Evolutionary conservation across 1,140 invertebrate species (phyloP).

Genomic region (Ditylenchus dipsaci): DNA sequence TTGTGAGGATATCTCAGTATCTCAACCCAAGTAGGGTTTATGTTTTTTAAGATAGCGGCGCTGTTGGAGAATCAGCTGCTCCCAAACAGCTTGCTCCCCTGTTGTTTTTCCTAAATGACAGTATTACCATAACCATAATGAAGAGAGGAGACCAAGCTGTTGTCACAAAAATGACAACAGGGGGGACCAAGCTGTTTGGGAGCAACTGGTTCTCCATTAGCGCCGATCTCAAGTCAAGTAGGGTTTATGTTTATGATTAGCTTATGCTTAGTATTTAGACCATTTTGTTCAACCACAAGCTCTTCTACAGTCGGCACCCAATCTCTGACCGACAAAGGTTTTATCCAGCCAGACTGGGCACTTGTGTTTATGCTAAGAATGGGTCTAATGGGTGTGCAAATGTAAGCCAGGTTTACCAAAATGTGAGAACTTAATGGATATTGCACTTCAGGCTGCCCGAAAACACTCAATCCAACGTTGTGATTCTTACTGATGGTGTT

Average conservation of each 20-base stretch:
- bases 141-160: no score
- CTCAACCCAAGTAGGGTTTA: conserved; percentile 19
- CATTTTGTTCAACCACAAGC: background rate
- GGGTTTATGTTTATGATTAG: conserved; percentile 27
- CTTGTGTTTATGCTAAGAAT: conserved; percentile 76
- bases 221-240: conserved; percentile 4
- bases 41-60: no score
- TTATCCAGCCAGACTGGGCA: conserved; percentile 68
- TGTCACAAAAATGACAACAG: no score
- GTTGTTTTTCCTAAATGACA: no score
- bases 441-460: conserved; percentile 62
- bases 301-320: conserved; percentile 1
- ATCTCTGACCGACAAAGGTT: conserved; percentile 32
- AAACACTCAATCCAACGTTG: conserved; percentile 72
- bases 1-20: background rate
- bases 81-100: no score
- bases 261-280: conserved; percentile 1
- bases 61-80: no score
- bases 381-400: conserved; percentile 72
- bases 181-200: no score
- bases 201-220: no score
- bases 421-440: no score
- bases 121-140: no score
- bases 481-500: conserved; percentile 76
- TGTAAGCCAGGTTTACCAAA: conserved; percentile 51